phyloP scores from a whole-genome alignment of 2,888 invertebrate species.

The Dasysyrphus tricinctus region DNA sequence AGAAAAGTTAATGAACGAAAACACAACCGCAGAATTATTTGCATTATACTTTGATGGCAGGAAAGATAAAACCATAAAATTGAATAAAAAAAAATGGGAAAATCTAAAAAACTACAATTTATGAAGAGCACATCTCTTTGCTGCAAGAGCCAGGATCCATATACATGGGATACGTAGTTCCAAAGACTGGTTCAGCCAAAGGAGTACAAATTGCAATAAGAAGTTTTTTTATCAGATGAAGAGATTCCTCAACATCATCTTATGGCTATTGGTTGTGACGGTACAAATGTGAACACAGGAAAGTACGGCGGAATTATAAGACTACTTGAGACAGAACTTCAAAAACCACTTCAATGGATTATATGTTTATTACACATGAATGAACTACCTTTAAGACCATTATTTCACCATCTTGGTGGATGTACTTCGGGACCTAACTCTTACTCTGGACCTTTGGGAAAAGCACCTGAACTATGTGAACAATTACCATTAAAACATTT shows the following conservation, averaged over 20 bases:
- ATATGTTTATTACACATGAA: too few species aligned
- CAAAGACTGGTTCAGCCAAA: background rate
- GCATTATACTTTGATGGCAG: slow-evolving; percentile 1
- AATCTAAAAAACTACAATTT: background rate
- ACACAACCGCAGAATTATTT: background rate
- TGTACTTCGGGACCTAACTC: too few species aligned
- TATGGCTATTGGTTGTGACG: too few species aligned
- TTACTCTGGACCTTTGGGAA: too few species aligned
- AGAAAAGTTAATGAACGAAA: slow-evolving; percentile 5
- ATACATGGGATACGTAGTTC: background rate
- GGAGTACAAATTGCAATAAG: background rate
- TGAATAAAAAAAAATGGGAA: background rate
- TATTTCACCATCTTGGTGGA: too few species aligned
- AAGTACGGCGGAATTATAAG: too few species aligned
- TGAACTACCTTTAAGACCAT: too few species aligned
- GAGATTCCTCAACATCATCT: background rate
- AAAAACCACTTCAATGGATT: too few species aligned
- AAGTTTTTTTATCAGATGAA: background rate
- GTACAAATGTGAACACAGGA: too few species aligned
- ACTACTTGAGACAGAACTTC: too few species aligned
- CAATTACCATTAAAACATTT: too few species aligned
- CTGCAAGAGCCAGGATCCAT: background rate
- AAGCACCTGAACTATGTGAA: too few species aligned
- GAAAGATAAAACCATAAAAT: slow-evolving; percentile 5
- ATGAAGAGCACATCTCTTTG: slow-evolving; percentile 1